These are phyloP conservation scores for Stichodactyla helianthus DNA, from an alignment of 64 coral and sea anemone species.

Conservation along the genomic window DNA sequence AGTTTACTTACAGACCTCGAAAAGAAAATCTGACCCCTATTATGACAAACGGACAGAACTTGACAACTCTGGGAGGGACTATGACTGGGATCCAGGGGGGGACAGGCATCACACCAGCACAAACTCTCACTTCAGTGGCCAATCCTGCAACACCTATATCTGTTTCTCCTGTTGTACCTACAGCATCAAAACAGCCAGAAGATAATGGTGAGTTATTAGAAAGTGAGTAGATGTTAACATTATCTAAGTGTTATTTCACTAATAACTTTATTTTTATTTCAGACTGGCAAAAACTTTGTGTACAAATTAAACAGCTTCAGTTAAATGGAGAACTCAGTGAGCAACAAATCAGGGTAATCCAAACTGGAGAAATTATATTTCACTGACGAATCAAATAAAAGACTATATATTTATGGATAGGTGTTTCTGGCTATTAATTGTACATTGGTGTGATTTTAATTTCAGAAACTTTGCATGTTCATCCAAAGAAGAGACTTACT, in stretches of 20 bases:
- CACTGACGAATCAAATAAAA: not conserved
- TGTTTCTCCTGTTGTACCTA: not conserved
- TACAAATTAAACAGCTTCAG: slow-evolving; percentile 51
- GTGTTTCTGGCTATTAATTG: not conserved
- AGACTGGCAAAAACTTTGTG: slow-evolving; percentile 69
- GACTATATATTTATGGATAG: too few species aligned
- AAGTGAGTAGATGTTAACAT: not conserved
- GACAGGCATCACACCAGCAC: slow-evolving; percentile 39
- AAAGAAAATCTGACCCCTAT: slow-evolving; percentile 23
- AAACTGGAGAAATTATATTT: not conserved
- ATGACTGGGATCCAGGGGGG: slow-evolving; percentile 47
- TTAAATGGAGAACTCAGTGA: slow-evolving; percentile 50
- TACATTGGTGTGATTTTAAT: slow-evolving; percentile 2
- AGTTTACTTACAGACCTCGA: slow-evolving; percentile 82
- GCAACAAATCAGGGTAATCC: slow-evolving; percentile 57
- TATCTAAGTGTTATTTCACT: not conserved
- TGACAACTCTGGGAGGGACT: slow-evolving; percentile 44
- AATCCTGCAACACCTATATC: not conserved
- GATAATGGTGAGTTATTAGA: slow-evolving; percentile 14
- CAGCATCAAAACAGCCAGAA: not conserved
- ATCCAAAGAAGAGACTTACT: slow-evolving; percentile 78
- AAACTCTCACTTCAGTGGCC: not conserved
- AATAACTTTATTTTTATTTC: not conserved
- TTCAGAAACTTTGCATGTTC: slow-evolving; percentile 63
- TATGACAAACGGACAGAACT: slow-evolving; percentile 48